A percentile compares a stretch with the other conserved stretches of the same genome.
Conservation (phyloP, 2,797 vertebrate species). For the Tenualosa ilisha region DNA sequence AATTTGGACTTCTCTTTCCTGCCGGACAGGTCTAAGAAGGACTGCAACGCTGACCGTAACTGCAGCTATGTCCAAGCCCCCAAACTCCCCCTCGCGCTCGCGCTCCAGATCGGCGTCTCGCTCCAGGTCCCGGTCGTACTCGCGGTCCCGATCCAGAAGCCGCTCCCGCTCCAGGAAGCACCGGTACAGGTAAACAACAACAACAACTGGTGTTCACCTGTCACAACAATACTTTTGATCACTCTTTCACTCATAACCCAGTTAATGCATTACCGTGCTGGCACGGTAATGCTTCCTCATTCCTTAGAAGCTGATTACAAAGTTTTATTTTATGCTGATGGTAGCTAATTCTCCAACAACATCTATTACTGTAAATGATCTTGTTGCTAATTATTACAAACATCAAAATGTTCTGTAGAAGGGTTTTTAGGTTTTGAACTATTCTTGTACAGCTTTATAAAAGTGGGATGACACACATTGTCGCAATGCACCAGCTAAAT, state of each 20-base stretch:
- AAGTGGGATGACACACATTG: background rate
- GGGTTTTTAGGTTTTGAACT: too few species aligned
- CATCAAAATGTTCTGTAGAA: background rate
- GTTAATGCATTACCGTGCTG: too few species aligned
- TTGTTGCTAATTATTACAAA: background rate
- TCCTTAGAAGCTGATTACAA: too few species aligned
- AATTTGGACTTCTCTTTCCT: background rate
- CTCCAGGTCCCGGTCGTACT: slow-evolving; percentile 90
- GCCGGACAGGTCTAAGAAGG: slow-evolving; percentile 36
- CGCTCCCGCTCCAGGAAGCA: slow-evolving; percentile 92
- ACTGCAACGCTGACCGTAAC: slow-evolving; percentile 27
- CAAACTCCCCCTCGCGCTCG: slow-evolving; percentile 88
- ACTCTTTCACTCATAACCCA: too few species aligned
- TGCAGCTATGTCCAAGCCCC: slow-evolving; percentile 90
- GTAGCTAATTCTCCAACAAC: too few species aligned
- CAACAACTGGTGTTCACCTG: background rate
- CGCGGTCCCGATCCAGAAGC: slow-evolving; percentile 90
- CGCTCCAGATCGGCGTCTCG: slow-evolving; percentile 86
- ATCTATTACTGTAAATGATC: too few species aligned
- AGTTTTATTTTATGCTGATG: too few species aligned
- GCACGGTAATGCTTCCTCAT: too few species aligned
- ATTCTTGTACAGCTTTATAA: background rate
- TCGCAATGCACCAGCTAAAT: background rate
- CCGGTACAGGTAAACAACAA: slow-evolving; percentile 82
- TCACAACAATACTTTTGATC: too few species aligned